Evolutionary conservation across 1,140 invertebrate genomes (phyloP), one percentile per base, ranked within the genome.

Genomic region (Rhopalosiphum padi): DNA sequence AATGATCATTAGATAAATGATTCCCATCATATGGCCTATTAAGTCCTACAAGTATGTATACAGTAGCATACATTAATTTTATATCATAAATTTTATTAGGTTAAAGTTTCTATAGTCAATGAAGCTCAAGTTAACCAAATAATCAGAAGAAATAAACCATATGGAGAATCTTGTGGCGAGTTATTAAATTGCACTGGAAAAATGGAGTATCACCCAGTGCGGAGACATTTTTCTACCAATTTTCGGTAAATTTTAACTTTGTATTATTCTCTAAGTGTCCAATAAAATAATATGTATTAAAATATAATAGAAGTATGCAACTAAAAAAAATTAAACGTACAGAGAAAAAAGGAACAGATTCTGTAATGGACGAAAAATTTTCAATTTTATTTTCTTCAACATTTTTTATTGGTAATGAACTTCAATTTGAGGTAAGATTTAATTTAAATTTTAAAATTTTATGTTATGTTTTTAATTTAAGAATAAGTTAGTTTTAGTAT

Each of bases 321-420:
- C 95, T 99, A 91, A 98, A 99, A 94, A 99, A 98, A 95, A 99
- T 99, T 48, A 99, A 99, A 95, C 96, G 98, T 30, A 97, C 98
- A 0, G 98, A 99, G 94, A 98, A 98, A 95, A 98, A 98, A 95
- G 98, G 98, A 35, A 98, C 98, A 0, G 98, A 99, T 95, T 99
- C 98, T 51, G 99, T 99, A 0, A 99, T 99, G 98, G 99, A 99
- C 95, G 99, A 99, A 95, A 99, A 99, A 94, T 98, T 99, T 95
- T 98, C 98, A 0, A 96, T 99, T 11, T 96, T 99, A 0, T 99
- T 99, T 95, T 98, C 99, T 95, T 99, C 98, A 0, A 97, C 98
- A 94, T 99, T 99, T 95, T 98, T 97, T 94, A 97, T 99, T n/a
- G 98, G 98, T 0, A 98, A 97, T 18, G 98, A 99, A 95, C 95